Base-by-base conservation (phyloP, 2,113 vertebrate species). In the Herpailurus yagouaroundi region DNA sequence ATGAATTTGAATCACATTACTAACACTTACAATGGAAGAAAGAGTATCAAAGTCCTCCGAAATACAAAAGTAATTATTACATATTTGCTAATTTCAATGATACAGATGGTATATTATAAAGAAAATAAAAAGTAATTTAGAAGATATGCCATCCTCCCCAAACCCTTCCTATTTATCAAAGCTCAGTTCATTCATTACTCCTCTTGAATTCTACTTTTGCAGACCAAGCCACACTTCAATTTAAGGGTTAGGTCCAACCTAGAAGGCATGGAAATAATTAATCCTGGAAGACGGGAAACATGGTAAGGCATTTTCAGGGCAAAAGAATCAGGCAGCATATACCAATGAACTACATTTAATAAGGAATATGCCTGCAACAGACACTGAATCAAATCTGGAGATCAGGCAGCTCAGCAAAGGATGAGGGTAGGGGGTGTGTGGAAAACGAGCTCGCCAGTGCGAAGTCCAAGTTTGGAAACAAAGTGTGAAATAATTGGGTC, bases 191-290 rank as follows among this genome's bases (percentile, higher is more conserved):
- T 60, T 66, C 36, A 14, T 64, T 77, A 29, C 38, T 60, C 9
- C 9, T n/a, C 16, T 69, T 81, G 48, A 82, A 60, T 87, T 69
- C 76, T 82, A 18, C 27, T 45, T 76, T 89, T 48, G 15, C 19
- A 45, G 10, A 55, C 25, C 57, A 77, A 68, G 14, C 9, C 41
- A 71, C 33, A 82, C 63, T 77, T 57, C 41, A 89, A 36, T 52
- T 60, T 82, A 91, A 97, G 41, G 7, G 1, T 91, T 87, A 68
- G 29, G 23, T 83, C 68, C 69, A 33, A 82, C 41, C 50, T 50
- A 71, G 33, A 91, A 96, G 76, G 29, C 60, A 86, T 82, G 66
- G 5, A 94, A 96, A 71, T 97, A 94, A 52, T 94, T 91, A 73
- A 31, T 94, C 41, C 81, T 91, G 7, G 23, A 48, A 82, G 86